phyloP scores from a whole-genome alignment of 1,140 invertebrate genomes.

The Pteromalus puparum region DNA sequence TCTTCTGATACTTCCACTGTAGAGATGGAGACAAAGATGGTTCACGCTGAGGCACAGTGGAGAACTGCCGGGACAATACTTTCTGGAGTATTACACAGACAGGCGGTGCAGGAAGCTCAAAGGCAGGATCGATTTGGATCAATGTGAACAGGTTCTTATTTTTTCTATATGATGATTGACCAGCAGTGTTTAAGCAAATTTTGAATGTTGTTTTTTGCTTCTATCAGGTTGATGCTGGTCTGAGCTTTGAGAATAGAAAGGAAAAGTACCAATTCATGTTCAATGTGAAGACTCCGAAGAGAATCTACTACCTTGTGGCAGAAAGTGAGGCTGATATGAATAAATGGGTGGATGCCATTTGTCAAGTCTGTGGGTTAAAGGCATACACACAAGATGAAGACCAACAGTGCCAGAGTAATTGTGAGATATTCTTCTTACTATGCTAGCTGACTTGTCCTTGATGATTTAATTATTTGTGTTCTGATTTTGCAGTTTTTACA shows the following conservation, averaged over 20 bases:
- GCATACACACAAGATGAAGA: conserved; percentile 85
- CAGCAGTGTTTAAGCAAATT: neutral
- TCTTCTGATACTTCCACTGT: conserved; percentile 48
- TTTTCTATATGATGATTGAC: neutral
- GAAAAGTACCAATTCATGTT: conserved; percentile 91
- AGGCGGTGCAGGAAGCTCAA: conserved; percentile 89
- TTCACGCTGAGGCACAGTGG: conserved; percentile 93
- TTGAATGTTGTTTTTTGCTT: conserved; percentile 48
- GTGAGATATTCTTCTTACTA: conserved; percentile 27
- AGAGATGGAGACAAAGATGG: conserved; percentile 96
- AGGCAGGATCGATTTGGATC: conserved; percentile 94
- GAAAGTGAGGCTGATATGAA: conserved; percentile 94
- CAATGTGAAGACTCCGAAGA: conserved; percentile 90
- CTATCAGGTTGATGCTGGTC: conserved; percentile 87
- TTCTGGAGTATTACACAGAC: conserved; percentile 95
- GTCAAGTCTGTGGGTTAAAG: conserved; percentile 92
- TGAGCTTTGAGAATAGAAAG: conserved; percentile 87
- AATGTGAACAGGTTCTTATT: conserved; percentile 90
- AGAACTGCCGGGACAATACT: conserved; percentile 94
- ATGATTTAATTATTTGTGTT: conserved; percentile 23
- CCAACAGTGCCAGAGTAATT: conserved; percentile 71
- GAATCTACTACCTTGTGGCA: conserved; percentile 94
- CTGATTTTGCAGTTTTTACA: conserved; percentile 67
- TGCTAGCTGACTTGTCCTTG: conserved; percentile 1
- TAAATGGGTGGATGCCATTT: conserved; percentile 95